Evolutionary conservation across 2,888 invertebrate species (phyloP).

Genomic region (Tipula helvola): DNA sequence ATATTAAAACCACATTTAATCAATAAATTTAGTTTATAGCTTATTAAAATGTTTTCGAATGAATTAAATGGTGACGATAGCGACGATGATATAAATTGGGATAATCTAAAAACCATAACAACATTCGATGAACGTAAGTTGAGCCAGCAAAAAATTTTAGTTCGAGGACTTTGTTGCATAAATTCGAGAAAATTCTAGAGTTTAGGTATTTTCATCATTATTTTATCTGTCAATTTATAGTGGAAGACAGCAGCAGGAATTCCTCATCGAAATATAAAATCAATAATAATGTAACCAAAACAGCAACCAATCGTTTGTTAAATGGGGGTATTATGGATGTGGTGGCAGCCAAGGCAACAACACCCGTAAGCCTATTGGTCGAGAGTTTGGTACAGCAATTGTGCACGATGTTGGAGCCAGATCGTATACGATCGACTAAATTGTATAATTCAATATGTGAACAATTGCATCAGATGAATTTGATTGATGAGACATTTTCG

Average conservation of each 20-base stretch:
- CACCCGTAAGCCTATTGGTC: constrained; percentile 54
- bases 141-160: not conserved
- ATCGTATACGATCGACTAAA: constrained; percentile 42
- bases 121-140: constrained; percentile 30
- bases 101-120: constrained; percentile 26
- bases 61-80: constrained; percentile 17
- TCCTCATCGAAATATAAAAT: not conserved
- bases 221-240: not conserved
- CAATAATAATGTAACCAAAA: not conserved
- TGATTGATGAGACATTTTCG: constrained; percentile 56
- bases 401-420: constrained; percentile 50
- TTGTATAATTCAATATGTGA: constrained; percentile 55
- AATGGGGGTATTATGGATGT: constrained; percentile 15
- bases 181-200: constrained; percentile 10
- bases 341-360: constrained; percentile 32
- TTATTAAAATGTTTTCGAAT: constrained; percentile 11
- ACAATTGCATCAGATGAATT: constrained; percentile 51
- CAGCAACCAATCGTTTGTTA: not conserved
- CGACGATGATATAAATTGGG: constrained; percentile 16
- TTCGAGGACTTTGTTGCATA: not conserved
- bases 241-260: not conserved
- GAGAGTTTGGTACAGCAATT: constrained; percentile 57
- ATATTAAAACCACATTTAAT: not conserved
- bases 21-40: not conserved
- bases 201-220: not conserved